These are phyloP conservation scores for Dendrolimus houi DNA, from an alignment of 2,888 invertebrate species.

Conservation along the genomic window DNA sequence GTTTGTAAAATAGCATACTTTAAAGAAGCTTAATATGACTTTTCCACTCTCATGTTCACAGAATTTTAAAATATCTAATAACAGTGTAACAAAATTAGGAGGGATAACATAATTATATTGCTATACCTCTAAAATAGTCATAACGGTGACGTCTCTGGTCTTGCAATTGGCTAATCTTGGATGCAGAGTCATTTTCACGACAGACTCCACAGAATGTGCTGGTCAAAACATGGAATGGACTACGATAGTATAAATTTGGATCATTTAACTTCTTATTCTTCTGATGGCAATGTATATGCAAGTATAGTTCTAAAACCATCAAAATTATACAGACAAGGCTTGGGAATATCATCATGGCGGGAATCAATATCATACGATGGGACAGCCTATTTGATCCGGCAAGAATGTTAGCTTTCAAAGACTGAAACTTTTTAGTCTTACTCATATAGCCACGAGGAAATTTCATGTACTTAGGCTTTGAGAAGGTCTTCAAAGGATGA, in stretches of 20 bases:
- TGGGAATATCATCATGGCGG: slow-evolving; percentile 76
- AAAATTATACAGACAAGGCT: slow-evolving; percentile 67
- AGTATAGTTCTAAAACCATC: slow-evolving; percentile 73
- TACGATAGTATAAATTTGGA: slow-evolving; percentile 78
- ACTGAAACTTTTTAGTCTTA: slow-evolving; percentile 47
- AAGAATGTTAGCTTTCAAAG: slow-evolving; percentile 48
- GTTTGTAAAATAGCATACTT: too few species aligned
- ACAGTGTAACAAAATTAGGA: too few species aligned
- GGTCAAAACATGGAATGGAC: slow-evolving; percentile 81
- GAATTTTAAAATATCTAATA: too few species aligned
- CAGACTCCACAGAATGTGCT: slow-evolving; percentile 83
- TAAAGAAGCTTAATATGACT: too few species aligned
- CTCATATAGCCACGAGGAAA: slow-evolving; percentile 43
- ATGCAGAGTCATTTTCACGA: slow-evolving; percentile 77
- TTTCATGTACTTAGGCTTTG: slow-evolving; percentile 21
- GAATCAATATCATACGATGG: slow-evolving; percentile 74
- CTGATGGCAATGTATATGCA: slow-evolving; percentile 82
- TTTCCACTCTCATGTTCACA: too few species aligned
- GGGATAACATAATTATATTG: slow-evolving; percentile 19
- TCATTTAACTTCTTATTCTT: slow-evolving; percentile 78
- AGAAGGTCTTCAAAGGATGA: neutral
- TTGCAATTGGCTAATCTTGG: slow-evolving; percentile 79
- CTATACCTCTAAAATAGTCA: slow-evolving; percentile 51
- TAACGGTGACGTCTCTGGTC: slow-evolving; percentile 72
- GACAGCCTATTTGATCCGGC: slow-evolving; percentile 55